Base-by-base conservation (phyloP, 92 coral and sea anemone species). In the Actinernus sp. region DNA sequence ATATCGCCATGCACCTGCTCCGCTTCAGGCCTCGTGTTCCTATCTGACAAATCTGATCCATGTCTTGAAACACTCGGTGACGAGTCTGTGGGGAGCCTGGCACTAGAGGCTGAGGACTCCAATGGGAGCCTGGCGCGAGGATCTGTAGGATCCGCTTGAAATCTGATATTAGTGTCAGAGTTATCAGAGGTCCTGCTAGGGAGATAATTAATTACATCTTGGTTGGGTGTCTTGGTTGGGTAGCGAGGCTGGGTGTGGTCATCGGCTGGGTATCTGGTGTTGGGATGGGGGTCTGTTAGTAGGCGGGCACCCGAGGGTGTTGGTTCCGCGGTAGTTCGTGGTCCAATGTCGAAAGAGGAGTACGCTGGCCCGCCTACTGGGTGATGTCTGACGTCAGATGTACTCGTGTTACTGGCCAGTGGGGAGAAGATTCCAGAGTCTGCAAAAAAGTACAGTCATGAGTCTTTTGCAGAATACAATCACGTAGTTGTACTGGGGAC, bases 391-490 rank as follows among this genome's bases (percentile, higher is more conserved):
- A 32, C 30, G 22, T 56, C 83, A 11, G 85, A 31, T 41, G 83
- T 39, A 44, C 23, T 58, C 10, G 82, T 27, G 53, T 82, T 83
- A 47, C 86, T 85, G 32, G 92, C 89, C 44, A 90, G 76, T 49
- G 97, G 97, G 24, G 97, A 90, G 45, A 90, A 85, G 40, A 90
- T 74, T n/a, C 89, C 92, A 44, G 89, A 65, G 16, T 71, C 92
- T 85, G 36, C 1, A 18, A 36, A 18, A 31, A 18, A 60, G 24
- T 2, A 25, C 9, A 17, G 20, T 21, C 11, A 27, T 3, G 27
- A n/a, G n/a, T n/a, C n/a, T n/a, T n/a, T n/a, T n/a, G n/a, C n/a
- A n/a, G n/a, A n/a, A n/a, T n/a, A n/a, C n/a, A n/a, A n/a, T n/a
- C n/a, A n/a, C n/a, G n/a, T n/a, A n/a, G n/a, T n/a, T n/a, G n/a